Percentiles rank a stretch among this genome's conserved stretches.
Evolutionary conservation across 2,113 vertebrate genomes (phyloP).

Genomic region (Dicrurus megarhynchus): DNA sequence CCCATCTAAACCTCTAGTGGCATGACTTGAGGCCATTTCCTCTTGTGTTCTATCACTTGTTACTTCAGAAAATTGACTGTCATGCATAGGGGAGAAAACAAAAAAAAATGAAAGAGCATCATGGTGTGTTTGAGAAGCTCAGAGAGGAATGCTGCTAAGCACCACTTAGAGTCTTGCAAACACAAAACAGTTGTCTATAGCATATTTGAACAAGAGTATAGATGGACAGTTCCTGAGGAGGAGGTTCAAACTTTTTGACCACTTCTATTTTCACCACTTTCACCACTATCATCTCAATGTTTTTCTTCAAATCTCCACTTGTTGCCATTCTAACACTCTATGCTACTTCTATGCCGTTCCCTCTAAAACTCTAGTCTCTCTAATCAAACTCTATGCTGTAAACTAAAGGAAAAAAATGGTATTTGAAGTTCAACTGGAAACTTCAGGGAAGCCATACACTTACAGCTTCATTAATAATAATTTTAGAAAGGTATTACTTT

Average conservation of each 20-base stretch:
- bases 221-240: neutral
- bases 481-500: neutral
- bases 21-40: neutral
- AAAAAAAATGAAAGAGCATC: neutral
- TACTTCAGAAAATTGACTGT: neutral
- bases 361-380: neutral
- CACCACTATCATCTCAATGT: neutral
- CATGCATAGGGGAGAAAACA: neutral
- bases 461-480: neutral
- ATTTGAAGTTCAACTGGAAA: neutral
- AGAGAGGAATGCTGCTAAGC: neutral
- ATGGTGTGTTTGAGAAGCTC: neutral
- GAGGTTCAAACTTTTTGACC: neutral
- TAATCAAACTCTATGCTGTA: neutral
- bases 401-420: neutral
- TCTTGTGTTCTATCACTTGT: neutral
- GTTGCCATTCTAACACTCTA: neutral
- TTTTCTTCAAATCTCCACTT: neutral
- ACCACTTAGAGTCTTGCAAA: neutral
- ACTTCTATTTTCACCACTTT: neutral
- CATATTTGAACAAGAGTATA: neutral
- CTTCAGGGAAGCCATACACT: neutral
- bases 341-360: neutral
- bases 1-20: neutral
- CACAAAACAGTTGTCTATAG: neutral